Evolutionary conservation across 2,797 vertebrate genomes (phyloP).

Genomic region (Acanthurus tractus): DNA sequence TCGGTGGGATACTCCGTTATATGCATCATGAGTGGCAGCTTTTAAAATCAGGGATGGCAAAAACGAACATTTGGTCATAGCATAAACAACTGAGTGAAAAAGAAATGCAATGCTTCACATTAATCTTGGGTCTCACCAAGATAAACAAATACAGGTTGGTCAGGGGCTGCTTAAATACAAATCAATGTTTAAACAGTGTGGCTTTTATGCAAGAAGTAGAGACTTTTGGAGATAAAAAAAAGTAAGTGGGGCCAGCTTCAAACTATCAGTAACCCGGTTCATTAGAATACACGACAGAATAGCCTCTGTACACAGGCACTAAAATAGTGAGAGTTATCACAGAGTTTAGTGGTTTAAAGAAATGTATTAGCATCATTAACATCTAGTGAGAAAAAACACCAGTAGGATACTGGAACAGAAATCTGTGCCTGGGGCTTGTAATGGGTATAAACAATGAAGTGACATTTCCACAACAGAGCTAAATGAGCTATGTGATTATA

Average conservation of each 20-base stretch:
- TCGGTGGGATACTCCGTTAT: neutral
- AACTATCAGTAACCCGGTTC: too few species aligned
- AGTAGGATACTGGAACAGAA: neutral
- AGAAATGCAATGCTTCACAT: constrained; percentile 2
- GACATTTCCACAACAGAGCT: neutral
- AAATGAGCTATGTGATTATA: neutral
- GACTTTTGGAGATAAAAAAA: neutral
- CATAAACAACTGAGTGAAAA: neutral
- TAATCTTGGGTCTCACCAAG: neutral
- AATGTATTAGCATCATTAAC: neutral
- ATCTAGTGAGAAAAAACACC: neutral
- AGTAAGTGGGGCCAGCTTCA: neutral
- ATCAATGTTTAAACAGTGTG: neutral
- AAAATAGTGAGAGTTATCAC: neutral
- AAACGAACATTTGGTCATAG: constrained; percentile 3
- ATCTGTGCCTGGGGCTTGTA: neutral
- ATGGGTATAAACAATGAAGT: neutral
- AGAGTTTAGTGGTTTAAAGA: neutral
- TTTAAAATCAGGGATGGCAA: neutral
- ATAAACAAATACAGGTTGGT: neutral
- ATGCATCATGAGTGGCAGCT: neutral
- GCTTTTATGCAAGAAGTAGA: too few species aligned
- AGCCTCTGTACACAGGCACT: neutral
- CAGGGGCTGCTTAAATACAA: constrained; percentile 1
- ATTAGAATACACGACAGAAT: too few species aligned